These are phyloP conservation scores for Mantis religiosa DNA, from an alignment of 2,888 invertebrate species.

Conservation along the genomic window DNA sequence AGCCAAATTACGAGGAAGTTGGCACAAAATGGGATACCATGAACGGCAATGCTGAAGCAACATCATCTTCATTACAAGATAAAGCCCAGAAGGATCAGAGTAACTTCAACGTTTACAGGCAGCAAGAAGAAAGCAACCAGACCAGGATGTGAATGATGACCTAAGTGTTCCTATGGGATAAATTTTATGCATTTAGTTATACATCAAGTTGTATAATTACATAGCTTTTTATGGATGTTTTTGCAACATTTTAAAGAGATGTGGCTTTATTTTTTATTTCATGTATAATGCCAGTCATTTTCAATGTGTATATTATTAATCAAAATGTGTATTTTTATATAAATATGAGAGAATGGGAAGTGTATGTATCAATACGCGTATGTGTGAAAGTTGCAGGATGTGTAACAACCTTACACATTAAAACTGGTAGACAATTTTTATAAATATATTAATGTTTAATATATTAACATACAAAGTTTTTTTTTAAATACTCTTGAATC, in stretches of 20 bases:
- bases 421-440: neutral
- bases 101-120: neutral
- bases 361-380: neutral
- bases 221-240: neutral
- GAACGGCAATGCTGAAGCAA: neutral
- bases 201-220: neutral
- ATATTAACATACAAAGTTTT: too few relatives aligned
- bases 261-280: neutral
- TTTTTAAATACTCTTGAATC: neutral
- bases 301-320: neutral
- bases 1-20: constrained; percentile 21
- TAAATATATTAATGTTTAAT: neutral
- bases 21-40: constrained; percentile 8
- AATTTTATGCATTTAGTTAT: neutral
- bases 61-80: neutral
- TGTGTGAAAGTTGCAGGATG: neutral
- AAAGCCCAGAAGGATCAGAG: neutral
- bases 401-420: neutral
- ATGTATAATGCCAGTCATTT: neutral
- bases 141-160: neutral
- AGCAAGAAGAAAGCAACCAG: neutral
- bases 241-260: neutral
- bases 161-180: neutral
- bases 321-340: neutral
- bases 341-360: neutral